A percentile compares a stretch with the other conserved stretches of the same genome.
Conservation (phyloP, 2,797 vertebrate genomes). For the Podarcis lilfordi region DNA sequence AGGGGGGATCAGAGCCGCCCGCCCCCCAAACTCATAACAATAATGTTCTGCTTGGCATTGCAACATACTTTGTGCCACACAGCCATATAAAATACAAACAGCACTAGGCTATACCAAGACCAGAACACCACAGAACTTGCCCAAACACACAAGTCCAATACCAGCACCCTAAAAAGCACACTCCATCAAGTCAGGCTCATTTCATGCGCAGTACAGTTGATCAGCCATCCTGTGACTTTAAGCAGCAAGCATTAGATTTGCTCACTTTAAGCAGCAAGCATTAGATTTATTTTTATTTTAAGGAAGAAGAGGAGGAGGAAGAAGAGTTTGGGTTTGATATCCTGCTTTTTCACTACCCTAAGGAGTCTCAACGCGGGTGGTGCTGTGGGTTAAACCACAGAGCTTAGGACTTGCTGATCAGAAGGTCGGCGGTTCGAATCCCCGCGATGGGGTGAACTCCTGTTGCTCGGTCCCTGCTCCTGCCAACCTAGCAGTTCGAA, state of each 20-base stretch:
- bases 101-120: neutral
- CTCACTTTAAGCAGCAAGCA: constrained; percentile 24
- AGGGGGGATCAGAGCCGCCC: no score
- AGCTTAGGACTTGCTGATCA: no score
- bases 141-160: neutral
- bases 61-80: neutral
- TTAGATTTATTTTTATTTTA: constrained; percentile 26
- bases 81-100: neutral
- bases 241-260: constrained; percentile 26
- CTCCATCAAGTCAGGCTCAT: neutral
- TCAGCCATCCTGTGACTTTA: neutral
- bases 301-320: no score
- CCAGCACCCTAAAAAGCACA: neutral
- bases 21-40: no score
- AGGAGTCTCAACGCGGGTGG: no score
- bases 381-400: no score
- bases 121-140: neutral
- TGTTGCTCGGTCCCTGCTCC: no score
- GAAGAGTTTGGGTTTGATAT: no score
- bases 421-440: no score
- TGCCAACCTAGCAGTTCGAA: no score
- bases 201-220: neutral
- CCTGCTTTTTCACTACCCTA: no score
- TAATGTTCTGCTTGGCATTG: neutral
- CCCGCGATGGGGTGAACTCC: no score